These are phyloP conservation scores for Cyanoramphus novaezelandiae DNA, from an alignment of 2,113 vertebrate genomes.

Conservation along the genomic window DNA sequence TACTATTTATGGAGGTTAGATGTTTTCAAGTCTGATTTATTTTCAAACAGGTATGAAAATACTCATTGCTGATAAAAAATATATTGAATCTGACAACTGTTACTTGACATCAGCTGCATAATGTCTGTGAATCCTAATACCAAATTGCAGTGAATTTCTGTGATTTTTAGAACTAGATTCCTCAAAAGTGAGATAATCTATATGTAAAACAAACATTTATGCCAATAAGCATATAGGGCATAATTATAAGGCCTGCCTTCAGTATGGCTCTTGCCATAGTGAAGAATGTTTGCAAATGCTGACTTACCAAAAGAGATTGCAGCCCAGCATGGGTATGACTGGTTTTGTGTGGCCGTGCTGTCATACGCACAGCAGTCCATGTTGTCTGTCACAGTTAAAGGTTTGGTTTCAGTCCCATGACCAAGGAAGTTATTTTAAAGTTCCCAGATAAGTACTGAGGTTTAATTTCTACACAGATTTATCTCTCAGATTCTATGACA, in stretches of 20 bases:
- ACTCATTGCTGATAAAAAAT: background rate
- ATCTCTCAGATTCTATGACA: background rate
- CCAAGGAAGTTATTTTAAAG: background rate
- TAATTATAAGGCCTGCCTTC: background rate
- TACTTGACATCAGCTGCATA: background rate
- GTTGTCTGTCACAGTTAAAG: background rate
- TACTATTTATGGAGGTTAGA: background rate
- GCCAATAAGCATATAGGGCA: background rate
- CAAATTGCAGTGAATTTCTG: background rate
- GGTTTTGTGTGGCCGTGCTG: background rate
- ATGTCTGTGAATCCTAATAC: background rate
- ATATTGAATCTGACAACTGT: background rate
- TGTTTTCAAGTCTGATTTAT: background rate
- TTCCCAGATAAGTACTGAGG: background rate
- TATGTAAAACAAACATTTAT: background rate
- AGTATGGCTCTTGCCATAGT: background rate
- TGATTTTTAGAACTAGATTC: background rate
- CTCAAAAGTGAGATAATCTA: background rate
- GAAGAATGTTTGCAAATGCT: background rate
- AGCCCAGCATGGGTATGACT: fast-evolving
- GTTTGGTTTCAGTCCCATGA: background rate
- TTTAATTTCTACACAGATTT: background rate
- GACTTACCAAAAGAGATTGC: background rate
- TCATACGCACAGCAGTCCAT: fast-evolving
- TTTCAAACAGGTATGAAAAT: background rate